Conservation (phyloP, 2,113 vertebrate genomes). For the Callocephalon fimbriatum region DNA sequence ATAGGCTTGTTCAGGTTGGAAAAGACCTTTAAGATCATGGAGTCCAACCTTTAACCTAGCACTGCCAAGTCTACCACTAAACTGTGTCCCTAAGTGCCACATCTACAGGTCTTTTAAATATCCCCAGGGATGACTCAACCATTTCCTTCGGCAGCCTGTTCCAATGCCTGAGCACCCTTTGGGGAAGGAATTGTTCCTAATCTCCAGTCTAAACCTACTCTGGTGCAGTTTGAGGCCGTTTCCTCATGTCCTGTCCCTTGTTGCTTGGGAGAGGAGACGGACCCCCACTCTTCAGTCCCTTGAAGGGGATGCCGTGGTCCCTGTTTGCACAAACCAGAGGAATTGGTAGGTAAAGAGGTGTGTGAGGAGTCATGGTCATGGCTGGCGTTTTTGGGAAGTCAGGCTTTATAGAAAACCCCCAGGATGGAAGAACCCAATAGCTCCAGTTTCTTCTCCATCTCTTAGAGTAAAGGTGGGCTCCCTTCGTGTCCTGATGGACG, state of each 20-base stretch:
- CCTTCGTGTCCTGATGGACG: neutral
- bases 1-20: neutral
- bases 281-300: neutral
- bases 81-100: neutral
- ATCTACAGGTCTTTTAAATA: neutral
- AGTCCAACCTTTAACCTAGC: neutral
- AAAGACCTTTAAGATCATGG: neutral
- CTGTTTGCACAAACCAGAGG: neutral
- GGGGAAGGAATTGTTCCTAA: neutral
- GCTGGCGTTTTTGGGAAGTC: neutral
- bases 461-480: neutral
- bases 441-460: neutral
- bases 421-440: neutral
- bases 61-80: neutral
- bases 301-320: neutral
- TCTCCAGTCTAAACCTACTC: neutral
- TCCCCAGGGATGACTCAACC: neutral
- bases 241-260: neutral
- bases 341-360: neutral
- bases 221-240: neutral
- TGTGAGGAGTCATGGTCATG: fast-evolving
- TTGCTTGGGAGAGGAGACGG: neutral
- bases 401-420: neutral
- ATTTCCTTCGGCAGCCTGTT: neutral
- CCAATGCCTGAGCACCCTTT: neutral